Evolutionary conservation across 92 coral and sea anemone species (phyloP), one percentile per base, ranked within the genome.

Genomic region (Zoanthus solanderi): DNA sequence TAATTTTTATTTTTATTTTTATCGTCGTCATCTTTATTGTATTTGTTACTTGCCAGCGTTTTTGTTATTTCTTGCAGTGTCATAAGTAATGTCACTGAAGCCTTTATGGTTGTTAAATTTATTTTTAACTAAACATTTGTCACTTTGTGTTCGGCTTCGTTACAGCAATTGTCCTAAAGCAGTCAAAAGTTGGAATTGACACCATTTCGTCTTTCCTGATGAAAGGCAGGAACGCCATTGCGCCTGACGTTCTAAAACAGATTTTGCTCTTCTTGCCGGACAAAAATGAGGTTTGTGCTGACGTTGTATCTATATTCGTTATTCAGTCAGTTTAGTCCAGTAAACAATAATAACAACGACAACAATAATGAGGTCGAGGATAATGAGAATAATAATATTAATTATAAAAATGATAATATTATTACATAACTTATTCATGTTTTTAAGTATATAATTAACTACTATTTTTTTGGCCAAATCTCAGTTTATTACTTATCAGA

Each of bases 241-340:
- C 95, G 0, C 28, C 93, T 23, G 95, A 94, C 34, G 90, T 92
- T 6, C 92, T 94, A 9, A 87, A 86, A 72, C 93, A 90, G 58
- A 83, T 94, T 42, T 53, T 94, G 57, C 85, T 85, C 53, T 94
- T 92, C 83, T 87, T 92, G 15, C 97, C 97, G 14, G 94, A 90
- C 82, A 92, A 87, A 23, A 83, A 75, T 52, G 95, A 92, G 92
- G 95, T 92, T 65, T 66, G 85, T 66, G 82, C 9, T 28, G 53
- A 10, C 11, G 4, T 44, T 28, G 31, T 23, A 34, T 69, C 42
- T 32, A 12, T 11, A 9, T 28, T 7, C 23, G 0, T n/a, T 17
- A 17, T 63, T 18, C 28, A 4, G 10, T 63, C 69, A 63, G 9
- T 63, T 3, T 8, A n/a, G 69, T 63, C 3, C 69, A 17, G n/a